A percentile compares a stretch with the other conserved stretches of the same genome.
phyloP scores from a whole-genome alignment of 2,113 vertebrate species.

The Haplotaxodon microlepis region DNA sequence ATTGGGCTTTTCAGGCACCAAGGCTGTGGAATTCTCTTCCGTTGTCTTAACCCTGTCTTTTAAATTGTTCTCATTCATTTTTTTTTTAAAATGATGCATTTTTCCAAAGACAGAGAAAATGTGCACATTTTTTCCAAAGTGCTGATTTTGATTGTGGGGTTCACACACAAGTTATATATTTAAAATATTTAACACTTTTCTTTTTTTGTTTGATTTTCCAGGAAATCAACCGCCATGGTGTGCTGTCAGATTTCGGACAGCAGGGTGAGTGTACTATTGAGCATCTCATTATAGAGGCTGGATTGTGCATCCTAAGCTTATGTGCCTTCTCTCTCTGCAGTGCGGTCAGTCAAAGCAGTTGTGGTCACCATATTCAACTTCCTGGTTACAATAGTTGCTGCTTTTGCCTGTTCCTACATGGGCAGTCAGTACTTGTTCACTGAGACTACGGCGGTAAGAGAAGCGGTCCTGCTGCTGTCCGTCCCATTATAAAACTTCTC shows the following conservation, averaged over 20 bases:
- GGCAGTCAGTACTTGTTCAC: conserved; percentile 92
- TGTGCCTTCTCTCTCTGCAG: conserved; percentile 57
- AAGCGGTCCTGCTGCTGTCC: neutral
- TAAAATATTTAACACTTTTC: neutral
- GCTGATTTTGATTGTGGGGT: neutral
- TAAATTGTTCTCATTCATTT: neutral
- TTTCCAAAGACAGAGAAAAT: neutral
- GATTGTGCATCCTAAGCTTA: neutral
- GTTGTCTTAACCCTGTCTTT: neutral
- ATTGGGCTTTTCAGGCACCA: neutral
- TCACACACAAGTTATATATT: neutral
- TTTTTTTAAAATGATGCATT: neutral
- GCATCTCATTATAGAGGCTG: neutral
- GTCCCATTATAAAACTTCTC: neutral
- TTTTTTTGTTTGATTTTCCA: conserved; percentile 27
- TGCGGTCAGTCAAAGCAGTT: conserved; percentile 81
- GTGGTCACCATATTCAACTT: conserved; percentile 91
- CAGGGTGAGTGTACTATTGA: conserved; percentile 71
- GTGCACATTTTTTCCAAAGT: neutral
- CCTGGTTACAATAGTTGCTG: conserved; percentile 84
- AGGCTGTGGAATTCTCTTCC: neutral
- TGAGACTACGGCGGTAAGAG: conserved; percentile 82
- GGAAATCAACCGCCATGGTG: conserved; percentile 69
- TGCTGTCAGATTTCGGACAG: conserved; percentile 82
- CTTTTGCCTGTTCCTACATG: conserved; percentile 89